Conservation (phyloP, 2,888 invertebrate species). For the Linnaemya tessellans region DNA sequence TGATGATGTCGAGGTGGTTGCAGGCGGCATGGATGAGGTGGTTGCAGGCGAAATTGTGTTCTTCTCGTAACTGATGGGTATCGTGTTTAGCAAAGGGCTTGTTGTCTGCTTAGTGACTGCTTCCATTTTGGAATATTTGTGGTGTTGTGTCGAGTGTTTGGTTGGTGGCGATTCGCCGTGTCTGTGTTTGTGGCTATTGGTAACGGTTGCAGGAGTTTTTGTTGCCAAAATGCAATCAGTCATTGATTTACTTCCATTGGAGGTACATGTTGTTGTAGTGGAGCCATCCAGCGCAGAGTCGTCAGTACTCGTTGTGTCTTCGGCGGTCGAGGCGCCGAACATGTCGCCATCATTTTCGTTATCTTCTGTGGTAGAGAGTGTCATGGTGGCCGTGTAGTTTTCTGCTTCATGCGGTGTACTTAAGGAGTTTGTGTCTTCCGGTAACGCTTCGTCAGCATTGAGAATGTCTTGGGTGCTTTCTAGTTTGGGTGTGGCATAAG, state of each 20-base stretch:
- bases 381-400: neutral
- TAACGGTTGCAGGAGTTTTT: slow-evolving; percentile 34
- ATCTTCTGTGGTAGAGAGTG: neutral
- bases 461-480: slow-evolving; percentile 12
- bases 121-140: slow-evolving; percentile 52
- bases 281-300: neutral
- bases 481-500: slow-evolving; percentile 43
- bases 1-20: slow-evolving; percentile 49
- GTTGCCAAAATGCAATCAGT: slow-evolving; percentile 63
- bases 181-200: slow-evolving; percentile 35
- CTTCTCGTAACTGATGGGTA: slow-evolving; percentile 30
- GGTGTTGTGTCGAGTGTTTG: slow-evolving; percentile 8
- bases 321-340: neutral
- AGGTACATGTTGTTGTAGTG: slow-evolving; percentile 40
- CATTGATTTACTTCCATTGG: slow-evolving; percentile 45
- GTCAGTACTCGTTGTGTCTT: slow-evolving; percentile 9
- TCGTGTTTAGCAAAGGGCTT: slow-evolving; percentile 55
- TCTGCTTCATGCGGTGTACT: slow-evolving; percentile 11
- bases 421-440: slow-evolving; percentile 16
- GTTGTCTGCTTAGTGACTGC: slow-evolving; percentile 71
- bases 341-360: neutral
- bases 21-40: slow-evolving; percentile 29
- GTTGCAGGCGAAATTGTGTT: slow-evolving; percentile 30
- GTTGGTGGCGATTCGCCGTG: slow-evolving; percentile 9
- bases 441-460: slow-evolving; percentile 22